Percentiles rank a stretch among this genome's conserved stretches.
These are phyloP conservation scores for Oreochromis niloticus DNA, from an alignment of 2,113 vertebrate genomes.

Conservation along the genomic window DNA sequence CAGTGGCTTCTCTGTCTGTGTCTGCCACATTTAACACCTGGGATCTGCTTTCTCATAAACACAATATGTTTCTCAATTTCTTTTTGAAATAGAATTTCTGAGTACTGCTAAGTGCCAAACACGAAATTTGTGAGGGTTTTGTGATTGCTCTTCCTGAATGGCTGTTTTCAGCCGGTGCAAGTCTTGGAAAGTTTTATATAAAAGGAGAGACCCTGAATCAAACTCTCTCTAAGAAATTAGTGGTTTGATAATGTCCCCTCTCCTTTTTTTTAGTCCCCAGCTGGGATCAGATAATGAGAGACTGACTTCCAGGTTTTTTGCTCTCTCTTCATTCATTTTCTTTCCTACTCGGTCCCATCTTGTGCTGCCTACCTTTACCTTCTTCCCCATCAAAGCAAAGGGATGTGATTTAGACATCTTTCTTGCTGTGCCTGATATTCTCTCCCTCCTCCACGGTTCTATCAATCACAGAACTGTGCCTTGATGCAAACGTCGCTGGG, in stretches of 20 bases:
- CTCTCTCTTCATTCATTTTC: constrained; percentile 17
- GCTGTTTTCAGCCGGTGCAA: neutral
- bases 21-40: neutral
- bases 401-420: neutral
- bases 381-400: constrained; percentile 28
- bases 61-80: neutral
- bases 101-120: neutral
- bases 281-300: neutral
- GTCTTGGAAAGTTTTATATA: neutral
- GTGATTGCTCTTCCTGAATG: neutral
- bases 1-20: neutral
- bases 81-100: neutral
- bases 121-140: neutral
- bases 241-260: neutral
- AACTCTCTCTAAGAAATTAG: neutral
- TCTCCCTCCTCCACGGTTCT: neutral
- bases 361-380: neutral
- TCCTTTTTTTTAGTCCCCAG: neutral
- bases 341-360: neutral
- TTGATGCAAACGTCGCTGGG: constrained; percentile 28
- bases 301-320: neutral
- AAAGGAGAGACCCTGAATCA: neutral
- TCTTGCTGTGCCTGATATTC: constrained; percentile 15
- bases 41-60: neutral
- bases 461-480: constrained; percentile 18